phyloP scores from a whole-genome alignment of 2,888 invertebrate genomes.

The Leptarthrus brevirostris region DNA sequence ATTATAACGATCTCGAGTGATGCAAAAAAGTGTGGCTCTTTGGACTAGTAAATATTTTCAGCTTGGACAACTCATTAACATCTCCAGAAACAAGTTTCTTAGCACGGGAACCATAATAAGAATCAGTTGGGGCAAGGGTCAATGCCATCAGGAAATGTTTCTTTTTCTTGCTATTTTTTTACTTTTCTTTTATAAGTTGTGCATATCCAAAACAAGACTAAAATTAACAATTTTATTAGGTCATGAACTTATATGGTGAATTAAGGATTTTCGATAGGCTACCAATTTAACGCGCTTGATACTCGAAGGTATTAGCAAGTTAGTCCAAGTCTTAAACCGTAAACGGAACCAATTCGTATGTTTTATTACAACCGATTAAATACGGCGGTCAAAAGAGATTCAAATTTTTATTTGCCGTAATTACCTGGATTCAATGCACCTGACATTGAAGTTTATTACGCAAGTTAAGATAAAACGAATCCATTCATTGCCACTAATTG shows the following conservation, averaged over 20 bases:
- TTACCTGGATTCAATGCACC: background rate
- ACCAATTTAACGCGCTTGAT: too few species aligned
- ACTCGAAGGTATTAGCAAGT: too few species aligned
- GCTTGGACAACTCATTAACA: conserved; percentile 39
- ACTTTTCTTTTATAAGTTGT: too few species aligned
- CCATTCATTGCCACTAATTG: conserved; percentile 2
- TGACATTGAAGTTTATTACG: background rate
- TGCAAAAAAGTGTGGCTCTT: conserved; percentile 31
- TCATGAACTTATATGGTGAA: background rate
- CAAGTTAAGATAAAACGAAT: background rate
- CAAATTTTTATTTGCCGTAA: background rate
- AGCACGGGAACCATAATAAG: too few species aligned
- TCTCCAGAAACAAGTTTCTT: conserved; percentile 24
- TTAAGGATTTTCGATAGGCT: background rate
- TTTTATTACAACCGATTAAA: background rate
- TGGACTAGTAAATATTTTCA: background rate
- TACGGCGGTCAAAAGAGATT: background rate
- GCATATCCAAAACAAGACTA: too few species aligned
- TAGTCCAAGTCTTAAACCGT: too few species aligned
- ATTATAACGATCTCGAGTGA: background rate
- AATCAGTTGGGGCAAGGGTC: conserved; percentile 22
- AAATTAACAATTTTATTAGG: conserved; percentile 21
- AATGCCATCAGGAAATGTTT: conserved; percentile 9
- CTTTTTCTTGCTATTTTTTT: too few species aligned
- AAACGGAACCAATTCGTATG: background rate